Evolutionary conservation across 2,113 vertebrate genomes (phyloP).

Genomic region (Cyanoderma ruficeps): DNA sequence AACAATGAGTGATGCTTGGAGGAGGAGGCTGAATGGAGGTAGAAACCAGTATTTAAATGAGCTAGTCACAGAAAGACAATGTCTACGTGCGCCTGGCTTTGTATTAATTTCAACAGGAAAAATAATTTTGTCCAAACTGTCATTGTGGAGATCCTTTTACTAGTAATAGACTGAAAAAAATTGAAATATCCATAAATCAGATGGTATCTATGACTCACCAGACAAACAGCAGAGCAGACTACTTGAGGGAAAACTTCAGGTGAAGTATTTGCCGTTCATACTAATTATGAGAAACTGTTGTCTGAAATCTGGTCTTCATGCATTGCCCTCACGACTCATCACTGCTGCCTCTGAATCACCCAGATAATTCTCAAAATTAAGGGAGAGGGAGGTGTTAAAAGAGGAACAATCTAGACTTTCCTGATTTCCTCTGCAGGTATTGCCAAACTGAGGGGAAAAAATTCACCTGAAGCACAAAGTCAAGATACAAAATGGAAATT

Average conservation of each 20-base stretch:
- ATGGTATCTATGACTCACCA: conserved; percentile 55
- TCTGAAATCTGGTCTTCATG: conserved; percentile 36
- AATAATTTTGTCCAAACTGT: neutral
- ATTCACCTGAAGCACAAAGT: neutral
- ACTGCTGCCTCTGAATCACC: conserved; percentile 47
- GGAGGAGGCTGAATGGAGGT: neutral
- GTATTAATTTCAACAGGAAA: neutral
- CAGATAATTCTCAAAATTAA: conserved; percentile 37
- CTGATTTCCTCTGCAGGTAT: neutral
- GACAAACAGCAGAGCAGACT: conserved; percentile 37
- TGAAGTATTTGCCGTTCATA: conserved; percentile 46
- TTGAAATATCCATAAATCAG: conserved; percentile 37
- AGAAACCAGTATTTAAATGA: neutral
- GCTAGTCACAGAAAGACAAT: neutral
- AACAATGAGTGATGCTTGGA: neutral
- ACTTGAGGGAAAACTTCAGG: conserved; percentile 40
- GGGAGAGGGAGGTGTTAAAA: conserved; percentile 2
- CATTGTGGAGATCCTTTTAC: conserved; percentile 5
- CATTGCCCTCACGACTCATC: conserved; percentile 46
- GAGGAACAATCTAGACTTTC: conserved; percentile 20
- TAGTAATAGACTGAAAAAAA: conserved; percentile 8
- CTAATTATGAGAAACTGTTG: conserved; percentile 61
- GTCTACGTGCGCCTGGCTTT: neutral
- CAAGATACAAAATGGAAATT: conserved; percentile 8
- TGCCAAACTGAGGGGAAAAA: neutral